These are phyloP conservation scores for Zosterops borbonicus DNA, from an alignment of 2,113 vertebrate species.

Conservation along the genomic window DNA sequence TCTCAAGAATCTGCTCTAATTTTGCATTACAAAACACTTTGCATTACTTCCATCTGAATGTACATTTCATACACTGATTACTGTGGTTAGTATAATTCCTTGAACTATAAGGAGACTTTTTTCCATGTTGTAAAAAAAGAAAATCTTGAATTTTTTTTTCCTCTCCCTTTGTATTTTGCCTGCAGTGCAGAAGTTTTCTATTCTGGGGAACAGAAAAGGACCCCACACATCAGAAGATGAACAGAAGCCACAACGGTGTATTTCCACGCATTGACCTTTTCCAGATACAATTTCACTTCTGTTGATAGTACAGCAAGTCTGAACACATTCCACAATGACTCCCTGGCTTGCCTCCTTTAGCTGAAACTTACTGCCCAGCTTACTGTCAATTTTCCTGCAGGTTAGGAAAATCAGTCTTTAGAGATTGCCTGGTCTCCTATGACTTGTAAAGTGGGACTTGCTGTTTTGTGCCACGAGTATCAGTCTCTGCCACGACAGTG, in stretches of 20 bases:
- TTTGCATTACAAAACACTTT: neutral
- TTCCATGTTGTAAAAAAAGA: neutral
- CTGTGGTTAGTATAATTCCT: neutral
- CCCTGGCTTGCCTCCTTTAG: neutral
- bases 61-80: neutral
- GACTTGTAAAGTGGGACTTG: neutral
- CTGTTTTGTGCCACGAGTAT: neutral
- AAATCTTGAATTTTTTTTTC: neutral
- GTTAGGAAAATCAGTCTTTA: neutral
- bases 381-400: neutral
- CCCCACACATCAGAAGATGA: neutral
- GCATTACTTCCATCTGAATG: neutral
- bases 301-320: neutral
- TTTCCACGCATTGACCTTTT: neutral
- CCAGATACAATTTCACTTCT: constrained; percentile 9
- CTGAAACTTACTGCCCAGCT: neutral
- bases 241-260: neutral
- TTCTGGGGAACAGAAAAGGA: neutral
- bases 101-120: neutral
- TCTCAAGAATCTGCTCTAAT: neutral
- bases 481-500: neutral
- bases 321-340: neutral
- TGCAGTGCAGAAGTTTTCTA: neutral
- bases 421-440: neutral
- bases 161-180: neutral